A percentile compares a stretch with the other conserved stretches of the same genome.
phyloP scores from a whole-genome alignment of 2,797 vertebrate species.

The Leptoclinus maculatus region DNA sequence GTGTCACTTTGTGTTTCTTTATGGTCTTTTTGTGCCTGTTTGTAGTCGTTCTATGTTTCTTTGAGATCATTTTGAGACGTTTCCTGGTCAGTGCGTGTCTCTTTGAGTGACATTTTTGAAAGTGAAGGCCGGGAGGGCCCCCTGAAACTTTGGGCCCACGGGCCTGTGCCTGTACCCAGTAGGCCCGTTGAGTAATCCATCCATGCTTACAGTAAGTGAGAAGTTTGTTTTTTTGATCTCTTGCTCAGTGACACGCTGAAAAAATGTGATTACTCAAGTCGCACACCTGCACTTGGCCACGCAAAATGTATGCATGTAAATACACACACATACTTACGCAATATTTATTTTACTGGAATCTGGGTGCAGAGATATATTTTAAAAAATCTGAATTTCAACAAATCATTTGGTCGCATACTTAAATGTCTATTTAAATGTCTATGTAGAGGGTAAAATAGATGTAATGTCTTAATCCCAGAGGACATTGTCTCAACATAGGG shows the following conservation, averaged over 20 bases:
- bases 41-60: neutral
- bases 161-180: neutral
- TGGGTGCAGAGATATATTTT: neutral
- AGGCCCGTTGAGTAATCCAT: neutral
- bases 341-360: neutral
- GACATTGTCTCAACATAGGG: neutral
- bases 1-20: neutral
- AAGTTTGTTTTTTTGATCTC: neutral
- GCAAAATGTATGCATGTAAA: neutral
- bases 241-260: neutral
- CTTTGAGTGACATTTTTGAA: neutral
- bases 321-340: slow-evolving; percentile 4
- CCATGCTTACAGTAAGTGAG: neutral
- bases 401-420: neutral
- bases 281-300: neutral
- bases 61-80: neutral
- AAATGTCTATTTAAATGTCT: neutral
- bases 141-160: neutral
- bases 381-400: neutral
- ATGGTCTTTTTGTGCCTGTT: neutral
- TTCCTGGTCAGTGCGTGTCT: neutral
- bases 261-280: neutral
- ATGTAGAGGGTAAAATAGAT: neutral
- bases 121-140: neutral
- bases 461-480: neutral